Conservation (phyloP, 2,113 vertebrate genomes). For the Cavia porcellus region DNA sequence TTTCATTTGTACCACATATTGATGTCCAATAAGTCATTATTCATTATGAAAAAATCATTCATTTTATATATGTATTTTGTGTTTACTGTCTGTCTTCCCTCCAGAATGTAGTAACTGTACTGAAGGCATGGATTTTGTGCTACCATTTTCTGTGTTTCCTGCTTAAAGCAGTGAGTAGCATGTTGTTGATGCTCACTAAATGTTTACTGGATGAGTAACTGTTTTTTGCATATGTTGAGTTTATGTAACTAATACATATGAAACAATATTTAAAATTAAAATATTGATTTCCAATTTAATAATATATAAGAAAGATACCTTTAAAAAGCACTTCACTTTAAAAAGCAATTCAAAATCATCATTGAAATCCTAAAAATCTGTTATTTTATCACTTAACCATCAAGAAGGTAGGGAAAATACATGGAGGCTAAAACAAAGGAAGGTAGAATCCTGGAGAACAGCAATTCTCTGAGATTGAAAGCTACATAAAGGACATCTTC, state of each 20-base stretch:
- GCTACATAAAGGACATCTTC: background rate
- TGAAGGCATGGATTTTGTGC: background rate
- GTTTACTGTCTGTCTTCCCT: background rate
- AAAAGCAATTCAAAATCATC: background rate
- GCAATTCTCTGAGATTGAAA: background rate
- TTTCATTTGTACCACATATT: background rate
- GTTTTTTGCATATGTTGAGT: background rate
- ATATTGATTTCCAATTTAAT: background rate
- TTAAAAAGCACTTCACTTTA: background rate
- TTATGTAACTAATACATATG: background rate
- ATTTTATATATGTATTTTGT: background rate
- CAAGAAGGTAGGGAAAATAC: background rate
- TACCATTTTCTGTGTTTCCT: background rate
- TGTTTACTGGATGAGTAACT: background rate
- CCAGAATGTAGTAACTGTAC: background rate
- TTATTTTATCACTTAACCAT: background rate
- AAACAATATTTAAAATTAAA: background rate
- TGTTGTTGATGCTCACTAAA: background rate
- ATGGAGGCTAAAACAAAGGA: background rate
- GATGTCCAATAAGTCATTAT: background rate
- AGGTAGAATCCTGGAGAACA: background rate
- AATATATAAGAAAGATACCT: background rate
- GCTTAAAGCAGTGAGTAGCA: background rate
- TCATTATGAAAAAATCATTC: background rate
- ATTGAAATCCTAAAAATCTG: background rate